Conservation (phyloP, 2,797 vertebrate genomes). For the Pterois miles region DNA sequence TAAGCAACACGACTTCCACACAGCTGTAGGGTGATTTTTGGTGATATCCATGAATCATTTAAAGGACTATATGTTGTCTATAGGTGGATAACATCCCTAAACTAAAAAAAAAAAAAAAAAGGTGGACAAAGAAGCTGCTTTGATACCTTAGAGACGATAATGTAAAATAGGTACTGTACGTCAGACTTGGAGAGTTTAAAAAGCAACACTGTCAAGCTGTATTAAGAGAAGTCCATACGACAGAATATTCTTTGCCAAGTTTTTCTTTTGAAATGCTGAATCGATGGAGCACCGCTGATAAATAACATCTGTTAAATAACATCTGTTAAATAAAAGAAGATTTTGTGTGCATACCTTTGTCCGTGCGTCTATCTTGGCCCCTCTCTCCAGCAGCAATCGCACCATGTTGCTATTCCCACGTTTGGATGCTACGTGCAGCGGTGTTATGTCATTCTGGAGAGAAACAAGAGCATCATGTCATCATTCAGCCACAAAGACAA, state of each 20-base stretch:
- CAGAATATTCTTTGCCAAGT: not conserved
- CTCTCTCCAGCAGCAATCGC: constrained; percentile 93
- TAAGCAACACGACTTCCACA: not conserved
- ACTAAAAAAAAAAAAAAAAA: not conserved
- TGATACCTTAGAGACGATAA: not conserved
- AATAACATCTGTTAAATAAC: no score
- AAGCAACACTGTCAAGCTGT: not conserved
- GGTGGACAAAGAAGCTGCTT: not conserved
- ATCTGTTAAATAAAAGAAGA: not conserved
- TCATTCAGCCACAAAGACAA: not conserved
- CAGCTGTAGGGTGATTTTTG: not conserved
- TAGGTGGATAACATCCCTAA: not conserved
- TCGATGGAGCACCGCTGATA: not conserved
- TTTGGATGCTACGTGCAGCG: constrained; percentile 96
- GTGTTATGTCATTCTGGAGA: constrained; percentile 95
- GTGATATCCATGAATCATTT: not conserved
- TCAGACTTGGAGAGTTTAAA: no score
- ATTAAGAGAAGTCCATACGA: not conserved
- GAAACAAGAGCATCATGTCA: not conserved
- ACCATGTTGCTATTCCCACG: constrained; percentile 98
- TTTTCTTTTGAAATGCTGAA: not conserved
- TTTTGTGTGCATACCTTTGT: constrained; percentile 87
- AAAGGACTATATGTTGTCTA: not conserved
- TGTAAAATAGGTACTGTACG: no score
- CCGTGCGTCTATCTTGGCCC: constrained; percentile 95